phyloP scores from a whole-genome alignment of 1,140 invertebrate genomes.

The Solenopsis fugax region DNA sequence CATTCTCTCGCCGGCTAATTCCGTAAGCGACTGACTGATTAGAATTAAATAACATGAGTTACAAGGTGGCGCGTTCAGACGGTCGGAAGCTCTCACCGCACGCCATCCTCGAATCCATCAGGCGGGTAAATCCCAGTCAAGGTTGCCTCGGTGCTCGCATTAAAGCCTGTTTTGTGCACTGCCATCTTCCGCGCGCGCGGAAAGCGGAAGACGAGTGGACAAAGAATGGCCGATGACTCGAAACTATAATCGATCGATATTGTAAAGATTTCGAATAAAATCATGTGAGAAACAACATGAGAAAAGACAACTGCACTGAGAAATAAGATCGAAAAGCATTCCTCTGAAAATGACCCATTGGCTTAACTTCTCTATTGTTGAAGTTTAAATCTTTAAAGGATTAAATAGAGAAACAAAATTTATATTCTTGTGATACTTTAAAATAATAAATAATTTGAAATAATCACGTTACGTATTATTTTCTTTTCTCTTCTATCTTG shows the following conservation, averaged over 20 bases:
- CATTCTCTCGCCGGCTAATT: slow-evolving; percentile 43
- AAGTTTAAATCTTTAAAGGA: neutral
- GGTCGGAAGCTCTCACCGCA: slow-evolving; percentile 66
- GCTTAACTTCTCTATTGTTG: neutral
- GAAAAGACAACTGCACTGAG: neutral
- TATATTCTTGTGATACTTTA: neutral
- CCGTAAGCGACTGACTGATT: slow-evolving; percentile 64
- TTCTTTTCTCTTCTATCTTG: neutral
- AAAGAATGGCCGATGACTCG: slow-evolving; percentile 52
- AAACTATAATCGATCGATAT: slow-evolving; percentile 40
- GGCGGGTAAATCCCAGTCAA: slow-evolving; percentile 72
- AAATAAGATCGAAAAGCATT: neutral
- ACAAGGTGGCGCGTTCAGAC: slow-evolving; percentile 63
- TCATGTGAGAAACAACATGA: neutral
- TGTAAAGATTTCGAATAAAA: slow-evolving; percentile 23
- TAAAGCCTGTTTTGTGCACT: slow-evolving; percentile 62
- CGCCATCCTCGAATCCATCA: slow-evolving; percentile 80
- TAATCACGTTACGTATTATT: neutral
- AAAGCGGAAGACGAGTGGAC: slow-evolving; percentile 54
- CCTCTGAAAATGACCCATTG: neutral
- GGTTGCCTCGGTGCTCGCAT: slow-evolving; percentile 69
- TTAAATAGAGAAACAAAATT: neutral
- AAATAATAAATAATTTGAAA: neutral
- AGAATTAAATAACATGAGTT: slow-evolving; percentile 75
- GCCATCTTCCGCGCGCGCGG: slow-evolving; percentile 25